Evolutionary conservation across 2,113 vertebrate genomes (phyloP), one percentile per base, ranked within the genome.

Genomic region (Perca fluviatilis): DNA sequence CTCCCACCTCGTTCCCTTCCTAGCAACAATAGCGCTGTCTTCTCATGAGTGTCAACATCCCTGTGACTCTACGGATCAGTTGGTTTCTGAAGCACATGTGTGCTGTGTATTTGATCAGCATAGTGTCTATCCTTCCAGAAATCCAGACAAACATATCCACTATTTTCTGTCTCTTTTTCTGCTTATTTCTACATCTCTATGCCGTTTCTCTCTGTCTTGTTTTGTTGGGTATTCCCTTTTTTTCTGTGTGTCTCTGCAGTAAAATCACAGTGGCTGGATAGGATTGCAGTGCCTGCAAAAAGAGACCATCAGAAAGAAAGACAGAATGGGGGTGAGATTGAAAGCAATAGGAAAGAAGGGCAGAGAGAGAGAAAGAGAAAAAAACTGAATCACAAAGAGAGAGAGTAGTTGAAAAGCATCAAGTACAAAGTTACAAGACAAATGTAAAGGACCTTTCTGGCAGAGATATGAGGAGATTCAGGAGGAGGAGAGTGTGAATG

Each of bases 321-420:
- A 94, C 87, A 88, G 87, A 92, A 87, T 87, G 68, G 74, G 83
- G 84, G 33, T 83, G 77, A 87, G 65, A 87, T 80, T 78, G 77
- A 86, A 88, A 71, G 65, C 54, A 67, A 79, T 60, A n/a, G 54
- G 56, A 82, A 84, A 84, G 82, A 72, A 65, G n/a, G 36, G 62
- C 47, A 65, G 58, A 58, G 19, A 75, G 36, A 46, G 14, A 27
- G 27, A 27, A 58, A 77, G 36, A 46, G 14, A 1, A 68, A 67
- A 33, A 8, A 71, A 62, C 50, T 63, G 27, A 23, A 19, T 23
- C 36, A 72, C 6, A 72, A 51, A 36, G 13, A 33, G 51, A 54
- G 16, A 49, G 13, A 23, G 1, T 12, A 57, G 65, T 77, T 80
- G 63, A 78, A 80, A 84, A 21, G 3, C 66, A 65, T 84, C 50